Percentiles rank a stretch among this genome's conserved stretches.
Evolutionary conservation across 2,797 vertebrate genomes (phyloP).

Genomic region (Sebastes taczanowskii): DNA sequence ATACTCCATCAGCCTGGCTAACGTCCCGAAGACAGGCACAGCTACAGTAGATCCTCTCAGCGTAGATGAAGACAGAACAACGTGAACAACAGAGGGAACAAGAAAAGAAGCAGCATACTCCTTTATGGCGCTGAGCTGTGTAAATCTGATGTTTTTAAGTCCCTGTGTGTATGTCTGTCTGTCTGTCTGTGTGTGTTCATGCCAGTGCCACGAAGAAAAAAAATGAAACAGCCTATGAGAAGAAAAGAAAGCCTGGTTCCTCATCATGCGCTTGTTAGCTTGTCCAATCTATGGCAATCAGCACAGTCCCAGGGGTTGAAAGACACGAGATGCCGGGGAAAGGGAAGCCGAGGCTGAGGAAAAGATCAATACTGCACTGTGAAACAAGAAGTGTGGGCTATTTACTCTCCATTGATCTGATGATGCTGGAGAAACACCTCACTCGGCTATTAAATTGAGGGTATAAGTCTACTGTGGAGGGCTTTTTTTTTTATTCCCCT

Average conservation of each 20-base stretch:
- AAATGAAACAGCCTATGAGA: conserved; percentile 83
- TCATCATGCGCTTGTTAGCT: conserved; percentile 99
- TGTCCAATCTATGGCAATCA: conserved; percentile 99
- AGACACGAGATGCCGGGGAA: conserved; percentile 92
- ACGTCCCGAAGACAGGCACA: conserved; percentile 57
- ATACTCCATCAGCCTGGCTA: conserved; percentile 75
- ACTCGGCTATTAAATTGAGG: conserved; percentile 97
- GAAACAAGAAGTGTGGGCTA: conserved; percentile 99
- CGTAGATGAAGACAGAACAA: conserved; percentile 74
- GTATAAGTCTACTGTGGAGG: conserved; percentile 91
- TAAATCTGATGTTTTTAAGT: conserved; percentile 78
- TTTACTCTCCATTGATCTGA: conserved; percentile 99
- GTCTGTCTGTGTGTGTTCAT: conserved; percentile 81
- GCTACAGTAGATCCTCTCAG: conserved; percentile 70
- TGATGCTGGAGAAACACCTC: conserved; percentile 99
- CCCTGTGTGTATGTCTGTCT: conserved; percentile 80
- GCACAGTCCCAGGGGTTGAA: conserved; percentile 96
- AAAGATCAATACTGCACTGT: conserved; percentile 98
- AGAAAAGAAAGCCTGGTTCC: conserved; percentile 88
- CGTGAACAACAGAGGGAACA: conserved; percentile 70
- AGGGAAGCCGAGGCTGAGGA: conserved; percentile 95
- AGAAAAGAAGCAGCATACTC: conserved; percentile 79
- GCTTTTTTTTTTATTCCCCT: conserved; percentile 51
- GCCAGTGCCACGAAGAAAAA: conserved; percentile 83
- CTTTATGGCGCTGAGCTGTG: conserved; percentile 83